Percentiles rank a stretch among this genome's conserved stretches.
Conservation (phyloP, 30 jellyfish, hydroid and myxozoan species). For the Aurelia aurita complex sp. Pacific region DNA sequence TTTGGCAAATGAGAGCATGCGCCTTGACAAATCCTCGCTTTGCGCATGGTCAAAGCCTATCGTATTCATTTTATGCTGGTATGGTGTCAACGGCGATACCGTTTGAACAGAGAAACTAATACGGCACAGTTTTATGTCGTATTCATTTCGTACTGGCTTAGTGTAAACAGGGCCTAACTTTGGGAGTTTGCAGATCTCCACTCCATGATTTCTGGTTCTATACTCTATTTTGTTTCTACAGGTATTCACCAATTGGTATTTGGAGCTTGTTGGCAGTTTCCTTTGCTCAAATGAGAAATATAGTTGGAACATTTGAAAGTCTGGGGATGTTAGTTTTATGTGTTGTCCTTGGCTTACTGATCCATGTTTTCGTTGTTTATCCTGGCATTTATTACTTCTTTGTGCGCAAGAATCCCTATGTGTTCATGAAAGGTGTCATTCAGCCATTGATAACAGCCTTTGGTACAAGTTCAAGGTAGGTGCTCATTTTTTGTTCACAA, state of each 20-base stretch:
- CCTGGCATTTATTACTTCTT: constrained; percentile 68
- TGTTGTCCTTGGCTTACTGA: constrained; percentile 73
- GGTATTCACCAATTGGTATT: constrained; percentile 93
- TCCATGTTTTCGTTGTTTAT: constrained; percentile 68
- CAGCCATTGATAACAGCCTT: constrained; percentile 93
- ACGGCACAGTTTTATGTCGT: too few species aligned
- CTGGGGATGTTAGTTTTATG: constrained; percentile 84
- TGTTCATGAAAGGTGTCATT: constrained; percentile 61
- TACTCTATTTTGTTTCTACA: not conserved
- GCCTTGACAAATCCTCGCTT: too few species aligned
- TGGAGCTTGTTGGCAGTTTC: constrained; percentile 83
- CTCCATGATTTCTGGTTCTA: not conserved
- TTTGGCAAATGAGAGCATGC: too few species aligned
- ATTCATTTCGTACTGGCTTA: too few species aligned
- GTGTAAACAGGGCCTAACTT: too few species aligned
- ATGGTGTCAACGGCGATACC: too few species aligned
- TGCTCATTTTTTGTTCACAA: not conserved
- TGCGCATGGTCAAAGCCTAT: too few species aligned
- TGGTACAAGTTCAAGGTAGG: constrained; percentile 94
- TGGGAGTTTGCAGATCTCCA: not conserved
- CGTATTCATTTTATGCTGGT: too few species aligned
- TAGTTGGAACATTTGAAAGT: constrained; percentile 72
- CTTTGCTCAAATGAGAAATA: constrained; percentile 80
- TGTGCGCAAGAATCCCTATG: constrained; percentile 72
- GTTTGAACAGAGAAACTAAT: too few species aligned